These are phyloP conservation scores for Opisthocomus hoazin DNA, from an alignment of 2,113 vertebrate genomes.

Conservation along the genomic window DNA sequence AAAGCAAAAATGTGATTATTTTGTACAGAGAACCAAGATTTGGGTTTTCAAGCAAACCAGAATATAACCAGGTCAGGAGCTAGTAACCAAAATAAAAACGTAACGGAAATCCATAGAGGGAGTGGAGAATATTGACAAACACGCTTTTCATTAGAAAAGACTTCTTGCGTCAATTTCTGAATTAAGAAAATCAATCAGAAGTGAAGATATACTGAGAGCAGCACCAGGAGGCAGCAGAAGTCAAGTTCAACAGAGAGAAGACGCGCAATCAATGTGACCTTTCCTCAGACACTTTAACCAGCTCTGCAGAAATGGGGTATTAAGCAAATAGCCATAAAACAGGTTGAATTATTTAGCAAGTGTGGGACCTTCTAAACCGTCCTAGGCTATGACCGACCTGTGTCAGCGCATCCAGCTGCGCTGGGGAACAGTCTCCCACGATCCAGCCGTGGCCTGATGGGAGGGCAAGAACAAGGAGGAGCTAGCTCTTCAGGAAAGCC, in stretches of 20 bases:
- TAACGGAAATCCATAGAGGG: not conserved
- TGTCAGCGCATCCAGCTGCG: not conserved
- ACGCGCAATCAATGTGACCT: not conserved
- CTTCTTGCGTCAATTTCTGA: not conserved
- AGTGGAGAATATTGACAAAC: constrained; percentile 9
- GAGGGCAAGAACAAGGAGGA: not conserved
- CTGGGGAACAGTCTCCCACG: not conserved
- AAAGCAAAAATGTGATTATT: not conserved
- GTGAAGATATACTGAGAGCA: not conserved
- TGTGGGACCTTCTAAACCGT: not conserved
- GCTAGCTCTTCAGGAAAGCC: not conserved
- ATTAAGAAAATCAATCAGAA: constrained; percentile 21
- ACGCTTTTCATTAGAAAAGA: constrained; percentile 3
- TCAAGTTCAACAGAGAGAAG: not conserved
- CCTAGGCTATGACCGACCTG: not conserved
- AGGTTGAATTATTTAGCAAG: constrained; percentile 10
- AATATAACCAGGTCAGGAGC: not conserved
- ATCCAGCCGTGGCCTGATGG: not conserved
- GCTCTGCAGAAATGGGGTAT: not conserved
- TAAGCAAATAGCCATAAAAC: constrained; percentile 31
- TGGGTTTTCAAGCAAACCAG: not conserved
- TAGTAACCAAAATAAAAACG: not conserved
- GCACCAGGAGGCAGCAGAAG: not conserved
- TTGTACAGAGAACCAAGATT: not conserved
- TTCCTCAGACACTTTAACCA: not conserved